Conservation (phyloP, 1,140 invertebrate species). For the Psix sp. region DNA sequence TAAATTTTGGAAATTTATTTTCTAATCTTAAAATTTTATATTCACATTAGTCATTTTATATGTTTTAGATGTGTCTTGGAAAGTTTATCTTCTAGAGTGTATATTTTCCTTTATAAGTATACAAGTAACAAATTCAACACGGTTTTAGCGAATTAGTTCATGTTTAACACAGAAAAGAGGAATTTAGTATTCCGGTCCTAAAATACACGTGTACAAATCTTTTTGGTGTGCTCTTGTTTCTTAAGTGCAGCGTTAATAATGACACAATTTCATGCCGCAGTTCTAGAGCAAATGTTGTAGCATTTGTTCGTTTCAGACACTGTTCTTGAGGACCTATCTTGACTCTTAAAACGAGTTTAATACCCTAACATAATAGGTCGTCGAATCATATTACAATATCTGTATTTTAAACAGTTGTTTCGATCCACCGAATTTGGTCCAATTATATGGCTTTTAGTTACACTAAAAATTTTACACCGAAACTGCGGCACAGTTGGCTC, state of each 20-base stretch:
- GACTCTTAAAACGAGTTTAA: slow-evolving; percentile 57
- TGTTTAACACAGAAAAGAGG: too few species aligned
- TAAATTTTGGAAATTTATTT: too few species aligned
- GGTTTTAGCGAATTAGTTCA: too few species aligned
- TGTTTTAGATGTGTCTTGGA: too few species aligned
- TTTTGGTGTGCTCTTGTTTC: slow-evolving; percentile 8
- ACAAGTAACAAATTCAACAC: too few species aligned
- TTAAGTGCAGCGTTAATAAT: slow-evolving; percentile 21
- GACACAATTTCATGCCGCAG: slow-evolving; percentile 42
- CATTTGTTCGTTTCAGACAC: slow-evolving; percentile 38
- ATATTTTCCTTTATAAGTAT: too few species aligned
- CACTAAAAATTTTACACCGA: slow-evolving; percentile 48
- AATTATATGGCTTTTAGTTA: slow-evolving; percentile 59
- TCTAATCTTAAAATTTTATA: too few species aligned
- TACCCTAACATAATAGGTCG: slow-evolving; percentile 55
- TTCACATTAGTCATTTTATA: too few species aligned
- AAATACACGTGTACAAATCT: background rate
- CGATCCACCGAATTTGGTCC: slow-evolving; percentile 56
- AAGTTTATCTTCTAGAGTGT: too few species aligned
- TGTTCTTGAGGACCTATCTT: slow-evolving; percentile 22
- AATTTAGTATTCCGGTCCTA: too few species aligned
- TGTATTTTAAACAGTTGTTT: slow-evolving; percentile 61
- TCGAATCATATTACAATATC: slow-evolving; percentile 59
- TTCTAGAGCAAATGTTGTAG: slow-evolving; percentile 35
- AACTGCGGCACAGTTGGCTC: slow-evolving; percentile 43